A percentile compares a stretch with the other conserved stretches of the same genome.
Conservation (phyloP, 2,113 vertebrate genomes). For the Marmota flaviventris region DNA sequence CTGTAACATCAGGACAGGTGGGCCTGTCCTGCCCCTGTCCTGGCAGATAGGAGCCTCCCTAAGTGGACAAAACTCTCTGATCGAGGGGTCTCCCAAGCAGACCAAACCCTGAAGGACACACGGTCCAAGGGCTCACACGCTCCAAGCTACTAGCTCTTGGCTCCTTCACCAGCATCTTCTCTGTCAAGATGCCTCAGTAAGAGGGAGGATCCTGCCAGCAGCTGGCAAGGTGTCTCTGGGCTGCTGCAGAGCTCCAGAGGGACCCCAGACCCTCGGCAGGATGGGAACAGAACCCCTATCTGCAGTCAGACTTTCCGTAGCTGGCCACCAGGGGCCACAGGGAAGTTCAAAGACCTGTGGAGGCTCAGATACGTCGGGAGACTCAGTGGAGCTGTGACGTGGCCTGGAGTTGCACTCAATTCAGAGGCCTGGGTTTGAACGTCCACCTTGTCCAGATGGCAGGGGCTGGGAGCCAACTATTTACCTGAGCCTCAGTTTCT, state of each 20-base stretch:
- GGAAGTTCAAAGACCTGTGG: background rate
- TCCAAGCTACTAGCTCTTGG: background rate
- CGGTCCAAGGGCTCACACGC: fast-evolving
- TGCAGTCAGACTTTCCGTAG: background rate
- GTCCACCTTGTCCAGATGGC: background rate
- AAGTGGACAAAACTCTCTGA: background rate
- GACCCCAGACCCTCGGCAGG: background rate
- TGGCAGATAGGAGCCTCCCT: too few relatives aligned
- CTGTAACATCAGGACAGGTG: background rate
- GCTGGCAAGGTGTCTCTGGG: background rate
- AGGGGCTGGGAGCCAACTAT: background rate
- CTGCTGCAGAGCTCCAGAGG: too few relatives aligned
- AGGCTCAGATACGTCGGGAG: fast-evolving
- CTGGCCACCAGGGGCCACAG: fast-evolving
- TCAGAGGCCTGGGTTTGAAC: background rate
- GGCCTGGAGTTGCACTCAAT: background rate
- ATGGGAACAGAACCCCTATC: background rate
- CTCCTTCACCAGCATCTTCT: background rate
- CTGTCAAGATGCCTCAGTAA: too few relatives aligned
- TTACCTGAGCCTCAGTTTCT: background rate
- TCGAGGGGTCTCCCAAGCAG: fast-evolving
- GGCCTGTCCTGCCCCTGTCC: background rate
- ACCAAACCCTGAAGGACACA: background rate
- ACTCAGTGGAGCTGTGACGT: background rate
- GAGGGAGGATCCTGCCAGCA: background rate